These are phyloP conservation scores for Macrostomum cliftonense DNA, from an alignment of 2,888 invertebrate species.

Conservation along the genomic window DNA sequence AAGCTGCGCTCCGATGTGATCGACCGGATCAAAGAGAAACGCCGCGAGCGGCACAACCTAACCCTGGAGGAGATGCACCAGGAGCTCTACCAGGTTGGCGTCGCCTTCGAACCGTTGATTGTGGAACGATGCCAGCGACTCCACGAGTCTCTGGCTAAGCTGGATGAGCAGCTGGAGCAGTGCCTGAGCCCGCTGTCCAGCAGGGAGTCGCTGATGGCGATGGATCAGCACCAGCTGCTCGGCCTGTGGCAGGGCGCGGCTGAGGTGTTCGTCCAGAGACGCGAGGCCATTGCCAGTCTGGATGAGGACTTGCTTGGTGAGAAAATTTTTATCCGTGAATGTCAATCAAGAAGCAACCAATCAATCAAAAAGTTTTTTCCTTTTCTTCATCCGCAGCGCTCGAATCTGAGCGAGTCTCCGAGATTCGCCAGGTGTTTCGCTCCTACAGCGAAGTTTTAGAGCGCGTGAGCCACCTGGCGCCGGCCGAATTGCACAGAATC, in stretches of 20 bases:
- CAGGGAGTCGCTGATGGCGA: too few relatives aligned
- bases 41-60: conserved; percentile 29
- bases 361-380: neutral
- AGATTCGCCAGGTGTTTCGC: conserved; percentile 21
- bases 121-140: neutral
- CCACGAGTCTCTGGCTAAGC: too few relatives aligned
- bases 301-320: neutral
- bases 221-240: too few relatives aligned
- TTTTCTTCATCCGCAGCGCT: conserved; percentile 1
- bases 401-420: too few relatives aligned
- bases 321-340: too few relatives aligned
- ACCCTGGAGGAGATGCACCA: conserved; percentile 34
- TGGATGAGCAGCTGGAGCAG: too few relatives aligned
- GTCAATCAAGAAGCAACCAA: too few relatives aligned
- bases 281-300: neutral
- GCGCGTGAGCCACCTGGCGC: conserved; percentile 26
- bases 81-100: conserved; percentile 23
- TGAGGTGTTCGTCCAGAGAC: neutral
- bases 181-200: too few relatives aligned
- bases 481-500: conserved; percentile 27
- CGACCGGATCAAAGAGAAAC: conserved; percentile 25
- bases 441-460: conserved; percentile 24
- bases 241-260: too few relatives aligned
- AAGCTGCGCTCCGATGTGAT: conserved; percentile 29
- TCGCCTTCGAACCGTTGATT: conserved; percentile 20